Conservation (phyloP, 2,113 vertebrate genomes). For the Nicator chloris region DNA sequence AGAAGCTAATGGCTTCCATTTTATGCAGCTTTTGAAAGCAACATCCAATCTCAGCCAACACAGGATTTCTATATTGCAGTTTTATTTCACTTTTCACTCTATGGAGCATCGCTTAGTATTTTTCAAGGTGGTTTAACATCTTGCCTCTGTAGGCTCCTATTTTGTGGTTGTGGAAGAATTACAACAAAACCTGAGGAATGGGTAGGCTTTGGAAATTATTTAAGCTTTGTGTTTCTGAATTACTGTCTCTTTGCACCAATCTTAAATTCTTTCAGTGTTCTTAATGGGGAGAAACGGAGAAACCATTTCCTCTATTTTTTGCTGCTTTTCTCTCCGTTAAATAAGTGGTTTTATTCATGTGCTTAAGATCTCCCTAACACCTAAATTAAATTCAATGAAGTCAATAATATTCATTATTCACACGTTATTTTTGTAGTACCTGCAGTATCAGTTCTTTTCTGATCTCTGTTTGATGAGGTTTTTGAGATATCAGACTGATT, state of each 20-base stretch:
- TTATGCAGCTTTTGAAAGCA: background rate
- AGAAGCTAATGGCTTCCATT: background rate
- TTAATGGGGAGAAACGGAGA: background rate
- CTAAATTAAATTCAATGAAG: background rate
- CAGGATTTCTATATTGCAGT: background rate
- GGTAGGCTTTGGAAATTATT: background rate
- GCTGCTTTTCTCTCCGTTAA: background rate
- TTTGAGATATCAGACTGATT: background rate
- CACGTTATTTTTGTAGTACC: background rate
- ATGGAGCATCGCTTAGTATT: background rate
- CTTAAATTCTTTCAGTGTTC: background rate
- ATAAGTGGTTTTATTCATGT: background rate
- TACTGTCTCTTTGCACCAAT: background rate
- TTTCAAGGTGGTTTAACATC: background rate
- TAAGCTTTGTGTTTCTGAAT: background rate
- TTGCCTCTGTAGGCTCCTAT: background rate
- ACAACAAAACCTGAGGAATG: background rate
- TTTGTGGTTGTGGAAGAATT: background rate
- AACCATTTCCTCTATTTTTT: background rate
- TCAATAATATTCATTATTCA: background rate
- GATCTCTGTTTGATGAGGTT: background rate
- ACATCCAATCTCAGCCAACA: background rate
- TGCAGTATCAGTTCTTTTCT: background rate
- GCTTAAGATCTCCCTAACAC: background rate
- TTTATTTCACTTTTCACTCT: background rate